These are phyloP conservation scores for Cladorhizidae sp. DNA, from an alignment of 37 sponge, comb jelly and placozoan genomes.

Conservation along the genomic window DNA sequence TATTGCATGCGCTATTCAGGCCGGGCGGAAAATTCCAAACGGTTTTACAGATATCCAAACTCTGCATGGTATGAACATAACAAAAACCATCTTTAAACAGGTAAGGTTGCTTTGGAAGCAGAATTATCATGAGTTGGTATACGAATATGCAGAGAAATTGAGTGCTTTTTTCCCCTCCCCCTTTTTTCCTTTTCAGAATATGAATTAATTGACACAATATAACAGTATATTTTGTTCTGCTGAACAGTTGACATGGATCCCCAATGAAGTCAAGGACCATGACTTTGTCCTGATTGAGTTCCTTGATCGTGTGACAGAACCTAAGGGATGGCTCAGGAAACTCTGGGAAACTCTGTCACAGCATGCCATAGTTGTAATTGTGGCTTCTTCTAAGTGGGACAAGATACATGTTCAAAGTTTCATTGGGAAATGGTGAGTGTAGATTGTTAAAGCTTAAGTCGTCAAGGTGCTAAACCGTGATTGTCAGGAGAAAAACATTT, in stretches of 20 bases:
- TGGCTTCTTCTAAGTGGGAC: conserved; percentile 39
- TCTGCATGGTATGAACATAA: background rate
- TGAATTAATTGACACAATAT: background rate
- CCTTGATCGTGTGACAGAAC: conserved; percentile 47
- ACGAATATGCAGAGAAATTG: too few relatives aligned
- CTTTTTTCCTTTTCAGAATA: background rate
- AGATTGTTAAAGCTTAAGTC: too few relatives aligned
- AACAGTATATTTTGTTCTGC: background rate
- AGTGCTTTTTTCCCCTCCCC: background rate
- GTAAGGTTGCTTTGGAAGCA: too few relatives aligned
- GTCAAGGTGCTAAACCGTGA: too few relatives aligned
- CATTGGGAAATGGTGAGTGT: conserved; percentile 63
- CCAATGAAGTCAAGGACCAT: conserved; percentile 58
- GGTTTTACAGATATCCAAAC: background rate
- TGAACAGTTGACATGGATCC: conserved; percentile 80
- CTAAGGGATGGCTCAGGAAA: conserved; percentile 62
- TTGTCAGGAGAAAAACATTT: too few relatives aligned
- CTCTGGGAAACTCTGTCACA: conserved; percentile 55
- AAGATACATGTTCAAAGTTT: background rate
- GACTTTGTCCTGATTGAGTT: conserved; percentile 58
- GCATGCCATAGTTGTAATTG: conserved; percentile 33
- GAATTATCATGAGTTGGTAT: too few relatives aligned
- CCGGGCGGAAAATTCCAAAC: background rate
- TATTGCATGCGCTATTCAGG: conserved; percentile 46
- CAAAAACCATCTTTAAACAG: conserved; percentile 42